phyloP scores from a whole-genome alignment of 2,113 vertebrate species.

The Addax nasomaculatus region DNA sequence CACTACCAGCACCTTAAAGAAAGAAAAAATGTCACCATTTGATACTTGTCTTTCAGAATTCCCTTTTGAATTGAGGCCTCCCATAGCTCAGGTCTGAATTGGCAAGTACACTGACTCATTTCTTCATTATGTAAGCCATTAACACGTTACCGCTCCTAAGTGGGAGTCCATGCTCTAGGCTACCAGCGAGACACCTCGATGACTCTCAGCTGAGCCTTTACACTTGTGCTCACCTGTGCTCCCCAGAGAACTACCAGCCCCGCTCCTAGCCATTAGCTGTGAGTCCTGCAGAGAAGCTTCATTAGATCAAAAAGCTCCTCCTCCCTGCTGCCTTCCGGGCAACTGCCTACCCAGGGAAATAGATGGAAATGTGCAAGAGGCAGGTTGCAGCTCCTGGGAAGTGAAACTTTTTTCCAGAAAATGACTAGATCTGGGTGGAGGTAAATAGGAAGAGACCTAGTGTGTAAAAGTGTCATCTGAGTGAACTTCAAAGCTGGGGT shows the following conservation, averaged over 20 bases:
- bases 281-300: conserved; percentile 62
- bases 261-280: conserved; percentile 50
- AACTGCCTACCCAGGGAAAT: conserved; percentile 51
- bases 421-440: conserved; percentile 34
- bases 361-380: background rate
- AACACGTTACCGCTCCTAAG: conserved; percentile 65
- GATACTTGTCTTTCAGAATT: background rate
- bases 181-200: conserved; percentile 66
- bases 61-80: conserved; percentile 41
- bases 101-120: conserved; percentile 72
- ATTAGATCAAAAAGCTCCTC: conserved; percentile 60
- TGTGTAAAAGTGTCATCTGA: conserved; percentile 43
- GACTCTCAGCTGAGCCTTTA: conserved; percentile 67
- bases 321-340: conserved; percentile 51
- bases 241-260: conserved; percentile 45
- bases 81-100: conserved; percentile 65
- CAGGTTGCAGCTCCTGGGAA: conserved; percentile 66
- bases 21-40: background rate
- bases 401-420: conserved; percentile 56
- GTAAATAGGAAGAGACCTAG: conserved; percentile 50
- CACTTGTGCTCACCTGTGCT: conserved; percentile 46
- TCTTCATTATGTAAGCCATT: conserved; percentile 73
- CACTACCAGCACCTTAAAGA: background rate
- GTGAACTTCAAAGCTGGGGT: conserved; percentile 37
- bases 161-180: conserved; percentile 68